Conservation (phyloP, 1,140 invertebrate genomes). For the Ladona fulva region DNA sequence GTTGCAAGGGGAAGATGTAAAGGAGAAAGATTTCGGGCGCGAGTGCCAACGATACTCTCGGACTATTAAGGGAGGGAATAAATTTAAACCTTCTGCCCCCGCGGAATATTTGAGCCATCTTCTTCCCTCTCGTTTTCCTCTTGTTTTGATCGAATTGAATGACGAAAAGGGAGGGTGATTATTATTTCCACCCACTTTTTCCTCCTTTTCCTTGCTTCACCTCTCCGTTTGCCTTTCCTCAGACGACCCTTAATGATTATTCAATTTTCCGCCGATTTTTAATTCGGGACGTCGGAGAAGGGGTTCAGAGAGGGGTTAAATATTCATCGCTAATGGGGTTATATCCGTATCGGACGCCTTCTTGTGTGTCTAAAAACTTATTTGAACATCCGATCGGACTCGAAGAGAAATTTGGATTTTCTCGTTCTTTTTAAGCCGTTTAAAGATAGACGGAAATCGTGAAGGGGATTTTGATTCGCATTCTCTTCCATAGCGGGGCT, state of each 20-base stretch:
- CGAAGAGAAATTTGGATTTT: background rate
- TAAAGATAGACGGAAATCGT: background rate
- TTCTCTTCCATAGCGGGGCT: background rate
- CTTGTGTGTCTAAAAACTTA: background rate
- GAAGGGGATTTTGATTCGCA: background rate
- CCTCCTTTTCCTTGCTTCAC: background rate
- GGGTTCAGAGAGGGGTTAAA: background rate
- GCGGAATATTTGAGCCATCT: no score
- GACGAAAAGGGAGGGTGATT: background rate
- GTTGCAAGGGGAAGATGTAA: no score
- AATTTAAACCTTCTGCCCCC: no score
- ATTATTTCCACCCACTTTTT: background rate
- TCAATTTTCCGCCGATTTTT: background rate
- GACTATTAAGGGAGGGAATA: no score
- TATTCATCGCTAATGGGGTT: conserved; percentile 5
- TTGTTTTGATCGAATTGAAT: no score
- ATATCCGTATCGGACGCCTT: background rate
- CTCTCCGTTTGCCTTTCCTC: background rate
- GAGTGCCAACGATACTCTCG: no score
- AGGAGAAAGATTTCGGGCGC: no score
- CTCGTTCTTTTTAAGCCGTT: background rate
- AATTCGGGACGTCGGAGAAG: background rate
- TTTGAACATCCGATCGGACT: background rate
- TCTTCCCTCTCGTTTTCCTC: no score
- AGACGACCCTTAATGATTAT: background rate